Base-by-base conservation (phyloP, 2,888 invertebrate genomes). In the Cinara cedri region DNA sequence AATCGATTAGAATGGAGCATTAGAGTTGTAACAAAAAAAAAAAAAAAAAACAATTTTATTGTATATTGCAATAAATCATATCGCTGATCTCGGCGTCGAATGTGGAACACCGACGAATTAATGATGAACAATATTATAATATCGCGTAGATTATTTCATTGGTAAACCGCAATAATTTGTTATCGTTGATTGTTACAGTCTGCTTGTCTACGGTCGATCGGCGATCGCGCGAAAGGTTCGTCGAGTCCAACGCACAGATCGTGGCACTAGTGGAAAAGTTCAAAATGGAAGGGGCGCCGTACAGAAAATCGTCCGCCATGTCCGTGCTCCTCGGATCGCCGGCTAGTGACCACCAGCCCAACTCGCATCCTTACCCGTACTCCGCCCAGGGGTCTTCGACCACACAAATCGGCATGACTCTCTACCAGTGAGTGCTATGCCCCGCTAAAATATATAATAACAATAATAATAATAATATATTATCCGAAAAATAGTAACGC, bases 221-320 rank as follows among this genome's bases (percentile, higher is more conserved):
- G 16, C 88, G 93, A 68, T 96, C 96, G 0, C 89, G 96, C 16
- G 97, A 97, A 85, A 89, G 96, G 34, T 97, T 98, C 85, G 88
- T 95, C 62, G 96, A 97, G 85, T 97, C 97, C 1, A 96, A 95
- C 85, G 94, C 94, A 83, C 96, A 96, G 86, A 97, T 97, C 83
- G 92, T 94, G 3, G 93, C 94, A 0, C 86, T 97, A 19, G 96
- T 97, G 0, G 96, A 96, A 83, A 93, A 96, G 84, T 97, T 96
- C 86, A 94, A 94, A 84, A 86, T 92, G 49, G 96, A 96, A 86
- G 95, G 95, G 0, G 91, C 91, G 10, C 89, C 90, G 13, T 91
- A 92, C 83, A 88, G 92, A 85, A 93, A 93, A 84, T 90, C 85
- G 13, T 84, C 86, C 1, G 86, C 85, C 42, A 84, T 86, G 34